A percentile compares a stretch with the other conserved stretches of the same genome.
phyloP scores from a whole-genome alignment of 2,797 vertebrate genomes.

The Alfaro cultratus region DNA sequence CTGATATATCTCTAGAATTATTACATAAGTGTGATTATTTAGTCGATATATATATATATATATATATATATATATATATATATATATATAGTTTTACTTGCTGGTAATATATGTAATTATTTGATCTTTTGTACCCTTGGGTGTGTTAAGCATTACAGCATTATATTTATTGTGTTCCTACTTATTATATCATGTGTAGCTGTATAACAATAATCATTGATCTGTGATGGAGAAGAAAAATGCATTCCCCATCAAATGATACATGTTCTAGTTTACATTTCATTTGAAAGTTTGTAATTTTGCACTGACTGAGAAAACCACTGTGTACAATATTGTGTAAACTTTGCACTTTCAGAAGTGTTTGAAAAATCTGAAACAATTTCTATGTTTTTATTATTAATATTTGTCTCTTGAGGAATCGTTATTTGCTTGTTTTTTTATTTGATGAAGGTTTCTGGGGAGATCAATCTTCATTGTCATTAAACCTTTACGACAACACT shows the following conservation, averaged over 20 bases:
- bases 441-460: constrained; percentile 72
- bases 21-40: background rate
- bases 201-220: background rate
- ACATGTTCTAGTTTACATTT: background rate
- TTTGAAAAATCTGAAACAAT: constrained; percentile 1
- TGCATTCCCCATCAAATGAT: background rate
- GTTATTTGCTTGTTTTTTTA: constrained; percentile 29
- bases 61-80: too few relatives aligned
- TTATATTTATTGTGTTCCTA: background rate
- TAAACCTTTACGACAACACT: constrained; percentile 69
- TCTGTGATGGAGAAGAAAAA: background rate
- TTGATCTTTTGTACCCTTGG: background rate
- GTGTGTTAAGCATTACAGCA: background rate
- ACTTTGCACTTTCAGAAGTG: background rate
- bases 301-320: background rate
- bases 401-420: constrained; percentile 6
- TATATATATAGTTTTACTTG: background rate
- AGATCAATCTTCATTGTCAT: constrained; percentile 80
- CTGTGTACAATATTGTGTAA: background rate
- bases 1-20: too few relatives aligned
- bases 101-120: background rate
- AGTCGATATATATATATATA: background rate
- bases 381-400: background rate
- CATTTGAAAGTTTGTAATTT: background rate
- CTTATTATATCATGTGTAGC: background rate